Evolutionary conservation across 2,113 vertebrate species (phyloP).

Genomic region (Pygoscelis antarcticus): DNA sequence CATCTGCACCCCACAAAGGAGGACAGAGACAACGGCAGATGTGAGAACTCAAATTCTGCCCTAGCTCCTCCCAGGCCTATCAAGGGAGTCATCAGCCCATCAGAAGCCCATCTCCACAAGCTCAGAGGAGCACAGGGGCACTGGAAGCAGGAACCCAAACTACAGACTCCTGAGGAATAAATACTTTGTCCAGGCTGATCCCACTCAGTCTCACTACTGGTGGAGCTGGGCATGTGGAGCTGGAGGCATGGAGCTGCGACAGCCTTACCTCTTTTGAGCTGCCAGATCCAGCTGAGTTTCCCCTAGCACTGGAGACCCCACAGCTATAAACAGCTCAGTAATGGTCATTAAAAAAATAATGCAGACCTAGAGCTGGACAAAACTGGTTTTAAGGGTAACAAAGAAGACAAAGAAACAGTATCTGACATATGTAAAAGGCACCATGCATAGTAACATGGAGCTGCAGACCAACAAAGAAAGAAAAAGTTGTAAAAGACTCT

Average conservation of each 20-base stretch:
- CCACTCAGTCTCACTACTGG: neutral
- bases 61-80: neutral
- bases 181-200: fast-evolving
- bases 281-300: neutral
- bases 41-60: neutral
- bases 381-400: neutral
- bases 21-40: neutral
- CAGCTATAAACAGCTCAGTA: neutral
- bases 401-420: neutral
- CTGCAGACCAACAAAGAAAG: neutral
- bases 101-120: neutral
- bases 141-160: neutral
- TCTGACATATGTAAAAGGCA: neutral
- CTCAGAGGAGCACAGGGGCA: neutral
- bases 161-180: neutral
- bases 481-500: neutral
- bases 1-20: neutral
- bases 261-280: neutral
- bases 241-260: neutral
- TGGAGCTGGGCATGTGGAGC: neutral
- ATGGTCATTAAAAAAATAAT: neutral
- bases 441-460: neutral
- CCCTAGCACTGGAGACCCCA: neutral
- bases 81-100: neutral
- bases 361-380: neutral